Evolutionary conservation across 2,797 vertebrate species (phyloP), one percentile per base, ranked within the genome.

Genomic region (Holocentrus rufus): DNA sequence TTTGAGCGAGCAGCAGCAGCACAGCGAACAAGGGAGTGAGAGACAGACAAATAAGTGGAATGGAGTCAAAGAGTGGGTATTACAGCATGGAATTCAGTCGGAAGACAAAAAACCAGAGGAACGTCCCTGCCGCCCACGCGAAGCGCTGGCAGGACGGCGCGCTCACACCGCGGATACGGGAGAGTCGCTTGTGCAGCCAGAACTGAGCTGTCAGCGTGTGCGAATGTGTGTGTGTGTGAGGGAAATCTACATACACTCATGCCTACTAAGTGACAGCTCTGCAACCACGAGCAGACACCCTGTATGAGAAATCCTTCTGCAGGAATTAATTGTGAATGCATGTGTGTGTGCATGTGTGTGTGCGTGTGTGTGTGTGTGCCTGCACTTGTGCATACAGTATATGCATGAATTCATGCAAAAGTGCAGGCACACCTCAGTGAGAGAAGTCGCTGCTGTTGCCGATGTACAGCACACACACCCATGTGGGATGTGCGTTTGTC

Each of bases 261-360:
- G 66, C 54, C 50, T 65, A 74, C 76, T 47, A 68, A 80, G 59
- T 71, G 74, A 72, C 70, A 76, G 71, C 60, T 74, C 71, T 49
- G 44, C 64, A 53, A 53, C 46, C 22, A 39, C 17, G 17, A 60
- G 62, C 17, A 34, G 57, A 76, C 64, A 64, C 46, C 20, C 13
- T n/a, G 7, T 58, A 25, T 57, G 39, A 65, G 59, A 72, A 76
- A 44, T n/a, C 25, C 34, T 42, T 50, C 65, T 53, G 14, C n/a
- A 22, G 53, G 46, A 66, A 67, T 71, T 20, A 39, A 15, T 31
- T 66, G 8, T 46, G 9, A 27, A n/a, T n/a, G n/a, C n/a, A n/a
- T 15, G 49, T 58, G 22, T 23, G 50, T 53, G 50, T 25, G 42
- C 36, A 14, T 34, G 8, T 46, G 8, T 7, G 47, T 57, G 20